Percentiles rank a stretch among this genome's conserved stretches.
These are phyloP conservation scores for Salticus scenicus DNA, from an alignment of 2,888 invertebrate species.

Conservation along the genomic window DNA sequence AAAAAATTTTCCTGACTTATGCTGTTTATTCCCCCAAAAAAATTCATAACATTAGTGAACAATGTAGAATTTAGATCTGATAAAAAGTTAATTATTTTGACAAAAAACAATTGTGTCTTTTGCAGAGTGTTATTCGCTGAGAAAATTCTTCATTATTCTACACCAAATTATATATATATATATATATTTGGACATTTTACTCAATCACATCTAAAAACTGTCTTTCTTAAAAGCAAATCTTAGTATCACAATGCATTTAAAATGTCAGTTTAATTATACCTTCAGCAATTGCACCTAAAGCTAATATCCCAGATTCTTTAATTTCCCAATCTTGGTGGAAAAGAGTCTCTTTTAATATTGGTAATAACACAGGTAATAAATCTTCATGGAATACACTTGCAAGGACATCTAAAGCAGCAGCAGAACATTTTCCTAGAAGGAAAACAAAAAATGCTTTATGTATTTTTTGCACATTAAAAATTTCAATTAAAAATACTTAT, in stretches of 20 bases:
- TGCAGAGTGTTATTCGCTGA: too few relatives aligned
- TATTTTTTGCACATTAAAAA: neutral
- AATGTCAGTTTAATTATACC: slow-evolving; percentile 75
- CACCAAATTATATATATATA: too few relatives aligned
- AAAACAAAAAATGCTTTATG: too few relatives aligned
- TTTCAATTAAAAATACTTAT: neutral
- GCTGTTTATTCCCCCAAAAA: too few relatives aligned
- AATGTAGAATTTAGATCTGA: too few relatives aligned
- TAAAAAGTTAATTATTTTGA: too few relatives aligned
- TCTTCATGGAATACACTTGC: slow-evolving; percentile 98
- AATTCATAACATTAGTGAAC: too few relatives aligned
- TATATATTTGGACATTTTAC: too few relatives aligned
- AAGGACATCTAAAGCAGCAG: slow-evolving; percentile 96
- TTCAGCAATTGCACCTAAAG: slow-evolving; percentile 91
- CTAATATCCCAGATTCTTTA: slow-evolving; percentile 94
- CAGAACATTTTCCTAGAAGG: slow-evolving; percentile 91
- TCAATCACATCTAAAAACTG: too few relatives aligned
- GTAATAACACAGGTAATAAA: slow-evolving; percentile 92
- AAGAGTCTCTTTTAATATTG: slow-evolving; percentile 96
- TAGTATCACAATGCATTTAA: neutral
- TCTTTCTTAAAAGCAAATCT: neutral
- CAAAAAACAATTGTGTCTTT: too few relatives aligned
- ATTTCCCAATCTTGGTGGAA: slow-evolving; percentile 98
- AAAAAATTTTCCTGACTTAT: too few relatives aligned
- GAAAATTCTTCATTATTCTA: too few relatives aligned